Percentiles rank a stretch among this genome's conserved stretches.
Evolutionary conservation across 2,888 invertebrate genomes (phyloP).

Genomic region (Lumbricus terrestris): DNA sequence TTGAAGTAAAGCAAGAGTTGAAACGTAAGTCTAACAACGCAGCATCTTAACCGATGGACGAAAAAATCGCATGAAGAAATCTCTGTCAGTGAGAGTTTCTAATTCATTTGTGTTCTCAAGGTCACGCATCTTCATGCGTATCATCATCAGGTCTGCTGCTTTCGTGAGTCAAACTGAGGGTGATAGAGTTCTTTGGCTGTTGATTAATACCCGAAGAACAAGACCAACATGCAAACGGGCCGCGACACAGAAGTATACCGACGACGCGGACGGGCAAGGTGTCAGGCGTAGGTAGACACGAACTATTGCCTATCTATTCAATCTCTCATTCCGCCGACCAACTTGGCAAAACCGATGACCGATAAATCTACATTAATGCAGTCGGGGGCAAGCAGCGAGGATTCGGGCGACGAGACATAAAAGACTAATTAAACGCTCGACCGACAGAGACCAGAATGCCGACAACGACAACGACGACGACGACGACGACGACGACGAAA

Average conservation of each 20-base stretch:
- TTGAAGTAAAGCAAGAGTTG: no score
- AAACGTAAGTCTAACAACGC: no score
- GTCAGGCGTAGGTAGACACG: neutral
- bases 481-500: no score
- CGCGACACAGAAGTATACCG: neutral
- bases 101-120: neutral
- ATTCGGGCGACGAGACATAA: neutral
- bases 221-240: no score
- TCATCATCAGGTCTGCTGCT: no score
- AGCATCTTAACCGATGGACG: no score
- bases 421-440: conserved; percentile 3
- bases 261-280: neutral
- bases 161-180: no score
- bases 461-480: no score
- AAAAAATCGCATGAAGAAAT: no score
- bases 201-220: neutral
- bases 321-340: neutral
- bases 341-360: neutral
- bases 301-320: neutral
- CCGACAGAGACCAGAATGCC: neutral
- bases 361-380: conserved; percentile 3
- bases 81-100: no score
- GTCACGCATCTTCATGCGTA: no score
- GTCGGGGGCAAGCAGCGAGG: neutral
- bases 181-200: no score